Percentiles rank a stretch among this genome's conserved stretches.
These are phyloP conservation scores for Clinocottus analis DNA, from an alignment of 2,113 vertebrate genomes.

Conservation along the genomic window DNA sequence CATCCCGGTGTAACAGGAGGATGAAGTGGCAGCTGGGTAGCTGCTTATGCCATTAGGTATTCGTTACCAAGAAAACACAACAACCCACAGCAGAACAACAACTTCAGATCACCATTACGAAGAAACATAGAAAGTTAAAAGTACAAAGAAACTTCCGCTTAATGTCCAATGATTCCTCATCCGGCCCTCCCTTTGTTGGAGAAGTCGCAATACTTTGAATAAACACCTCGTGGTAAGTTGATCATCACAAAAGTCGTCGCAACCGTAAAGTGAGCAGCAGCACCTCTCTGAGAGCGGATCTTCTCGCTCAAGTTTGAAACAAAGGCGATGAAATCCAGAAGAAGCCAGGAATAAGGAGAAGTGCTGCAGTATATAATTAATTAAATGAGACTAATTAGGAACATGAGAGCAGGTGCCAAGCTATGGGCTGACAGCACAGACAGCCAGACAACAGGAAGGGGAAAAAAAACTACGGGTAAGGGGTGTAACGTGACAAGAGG, in stretches of 20 bases:
- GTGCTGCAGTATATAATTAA: slow-evolving; percentile 91
- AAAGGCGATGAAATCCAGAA: slow-evolving; percentile 61
- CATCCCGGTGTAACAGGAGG: slow-evolving; percentile 79
- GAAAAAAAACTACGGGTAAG: slow-evolving; percentile 75
- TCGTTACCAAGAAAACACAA: slow-evolving; percentile 72
- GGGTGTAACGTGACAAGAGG: slow-evolving; percentile 85
- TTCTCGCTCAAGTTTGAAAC: slow-evolving; percentile 68
- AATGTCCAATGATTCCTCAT: not conserved
- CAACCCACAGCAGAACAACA: slow-evolving; percentile 31
- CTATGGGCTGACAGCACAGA: slow-evolving; percentile 89
- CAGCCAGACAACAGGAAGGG: slow-evolving; percentile 84
- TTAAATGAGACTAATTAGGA: slow-evolving; percentile 94
- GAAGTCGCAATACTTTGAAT: slow-evolving; percentile 5
- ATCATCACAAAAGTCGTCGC: not conserved
- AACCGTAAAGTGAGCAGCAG: slow-evolving; percentile 7
- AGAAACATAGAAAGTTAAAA: not conserved
- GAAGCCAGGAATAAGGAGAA: slow-evolving; percentile 80
- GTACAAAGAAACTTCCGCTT: not conserved
- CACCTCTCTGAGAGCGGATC: slow-evolving; percentile 25
- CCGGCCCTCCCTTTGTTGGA: not conserved
- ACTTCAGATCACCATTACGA: slow-evolving; percentile 4
- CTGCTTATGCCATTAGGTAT: slow-evolving; percentile 78
- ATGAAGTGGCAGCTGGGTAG: slow-evolving; percentile 85
- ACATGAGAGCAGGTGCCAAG: slow-evolving; percentile 91
- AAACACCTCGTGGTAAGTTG: slow-evolving; percentile 19